A percentile compares a stretch with the other conserved stretches of the same genome.
Conservation (phyloP, 2,888 invertebrate genomes). For the Leucania comma region DNA sequence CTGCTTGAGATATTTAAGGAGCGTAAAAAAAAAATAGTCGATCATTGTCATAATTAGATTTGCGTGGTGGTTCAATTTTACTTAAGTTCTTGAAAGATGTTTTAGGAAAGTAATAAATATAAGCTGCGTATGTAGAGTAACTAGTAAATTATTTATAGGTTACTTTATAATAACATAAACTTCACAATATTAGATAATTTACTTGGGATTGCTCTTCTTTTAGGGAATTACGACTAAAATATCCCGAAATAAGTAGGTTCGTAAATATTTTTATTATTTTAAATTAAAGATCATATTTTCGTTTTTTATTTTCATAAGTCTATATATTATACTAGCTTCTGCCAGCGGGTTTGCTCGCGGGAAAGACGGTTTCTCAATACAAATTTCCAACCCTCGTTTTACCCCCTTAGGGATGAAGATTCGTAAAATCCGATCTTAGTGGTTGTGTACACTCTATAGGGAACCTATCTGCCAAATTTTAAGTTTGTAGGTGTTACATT, state of each 20-base stretch:
- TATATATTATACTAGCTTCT: no score
- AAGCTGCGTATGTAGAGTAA: background rate
- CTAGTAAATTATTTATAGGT: no score
- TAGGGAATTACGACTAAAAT: background rate
- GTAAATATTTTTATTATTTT: background rate
- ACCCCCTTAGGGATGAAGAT: no score
- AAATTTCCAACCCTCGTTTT: no score
- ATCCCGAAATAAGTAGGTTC: background rate
- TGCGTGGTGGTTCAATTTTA: background rate
- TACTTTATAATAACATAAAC: constrained; percentile 7
- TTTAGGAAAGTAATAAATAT: background rate
- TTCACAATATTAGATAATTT: background rate
- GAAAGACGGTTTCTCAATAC: no score
- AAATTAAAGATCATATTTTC: no score
- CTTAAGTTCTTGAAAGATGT: background rate
- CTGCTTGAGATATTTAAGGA: background rate
- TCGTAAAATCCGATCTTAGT: no score
- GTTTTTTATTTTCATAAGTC: no score
- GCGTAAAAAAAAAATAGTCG: background rate
- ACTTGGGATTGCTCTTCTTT: background rate
- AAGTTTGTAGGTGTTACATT: no score
- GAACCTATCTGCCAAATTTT: no score
- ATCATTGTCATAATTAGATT: constrained; percentile 14
- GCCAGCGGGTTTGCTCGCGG: no score
- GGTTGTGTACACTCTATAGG: no score